These are phyloP conservation scores for Pterobdella sp. DNA, from an alignment of 2,888 invertebrate genomes.

Conservation along the genomic window DNA sequence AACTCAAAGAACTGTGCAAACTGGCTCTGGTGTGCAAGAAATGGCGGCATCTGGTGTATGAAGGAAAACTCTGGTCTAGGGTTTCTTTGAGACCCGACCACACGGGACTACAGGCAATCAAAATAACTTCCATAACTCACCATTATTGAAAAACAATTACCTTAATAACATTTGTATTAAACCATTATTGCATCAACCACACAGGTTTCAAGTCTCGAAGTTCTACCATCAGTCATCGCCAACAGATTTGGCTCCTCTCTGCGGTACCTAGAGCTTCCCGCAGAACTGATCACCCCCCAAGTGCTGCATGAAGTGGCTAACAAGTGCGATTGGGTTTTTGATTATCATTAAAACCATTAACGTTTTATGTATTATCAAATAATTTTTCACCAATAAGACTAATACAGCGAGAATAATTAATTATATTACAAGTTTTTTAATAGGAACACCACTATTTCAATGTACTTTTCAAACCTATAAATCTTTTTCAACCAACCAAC, in stretches of 20 bases:
- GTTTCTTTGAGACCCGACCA: constrained; percentile 93
- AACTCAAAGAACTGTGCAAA: constrained; percentile 84
- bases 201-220: constrained; percentile 70
- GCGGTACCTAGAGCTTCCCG: constrained; percentile 61
- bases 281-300: constrained; percentile 89
- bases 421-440: too few relatives aligned
- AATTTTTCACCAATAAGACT: too few relatives aligned
- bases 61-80: constrained; percentile 85
- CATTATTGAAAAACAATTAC: neutral
- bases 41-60: constrained; percentile 91
- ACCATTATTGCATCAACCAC: neutral
- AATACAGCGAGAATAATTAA: too few relatives aligned
- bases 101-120: constrained; percentile 70
- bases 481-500: neutral
- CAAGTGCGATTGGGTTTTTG: constrained; percentile 28
- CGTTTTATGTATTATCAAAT: too few relatives aligned
- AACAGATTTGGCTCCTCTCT: constrained; percentile 54
- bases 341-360: too few relatives aligned
- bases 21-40: constrained; percentile 86
- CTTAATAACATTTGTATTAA: neutral
- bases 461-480: constrained; percentile 53
- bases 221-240: constrained; percentile 70
- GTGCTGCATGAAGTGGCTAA: constrained; percentile 91
- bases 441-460: constrained; percentile 91
- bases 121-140: neutral